Evolutionary conservation across 2,113 vertebrate species (phyloP), one percentile per base, ranked within the genome.

Genomic region (Oncorhynchus mykiss): DNA sequence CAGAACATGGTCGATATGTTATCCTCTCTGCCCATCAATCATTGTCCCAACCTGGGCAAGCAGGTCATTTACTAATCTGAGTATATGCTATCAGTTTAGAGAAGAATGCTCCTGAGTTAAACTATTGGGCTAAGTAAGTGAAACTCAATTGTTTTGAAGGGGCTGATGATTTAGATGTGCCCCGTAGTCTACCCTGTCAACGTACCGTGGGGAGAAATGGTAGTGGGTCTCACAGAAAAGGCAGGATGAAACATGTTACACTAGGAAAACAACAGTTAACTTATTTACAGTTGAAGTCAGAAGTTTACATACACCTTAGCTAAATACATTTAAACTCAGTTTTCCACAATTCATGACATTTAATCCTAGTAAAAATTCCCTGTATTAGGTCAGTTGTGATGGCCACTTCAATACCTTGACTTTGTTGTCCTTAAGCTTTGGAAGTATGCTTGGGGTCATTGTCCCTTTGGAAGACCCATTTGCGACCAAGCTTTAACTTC

Each of bases 171-270:
- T 66, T 51, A 74, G 31, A 69, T 1, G 18, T n/a, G 22, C 49
- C 66, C 27, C 24, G 34, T 22, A 12, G 18, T 6, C 9, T 24
- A 14, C 16, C 5, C 4, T 45, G 65, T 14, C 5, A 69, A 71
- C 60, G 29, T 14, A 54, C 51, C 5, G 11, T 0, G 1, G 76
- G 48, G 70, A 72, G 64, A 39, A 71, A 67, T 2, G 5, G 3
- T 24, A 62, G n/a, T 22, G n/a, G 18, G 59, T 78, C 22, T 5
- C 2, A 2, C 24, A 27, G 18, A 27, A 70, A 64, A 65, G 24
- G 64, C 80, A 60, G 24, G 84, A 85, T 22, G 29, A 70, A 67
- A 68, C 88, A 57, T 66, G 86, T 71, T 57, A 57, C 54, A 45
- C 39, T 45, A 11, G 39, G 9, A 45, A 39, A 45, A 45, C 11